These are phyloP conservation scores for Anguilla anguilla DNA, from an alignment of 2,797 vertebrate species.

Conservation along the genomic window DNA sequence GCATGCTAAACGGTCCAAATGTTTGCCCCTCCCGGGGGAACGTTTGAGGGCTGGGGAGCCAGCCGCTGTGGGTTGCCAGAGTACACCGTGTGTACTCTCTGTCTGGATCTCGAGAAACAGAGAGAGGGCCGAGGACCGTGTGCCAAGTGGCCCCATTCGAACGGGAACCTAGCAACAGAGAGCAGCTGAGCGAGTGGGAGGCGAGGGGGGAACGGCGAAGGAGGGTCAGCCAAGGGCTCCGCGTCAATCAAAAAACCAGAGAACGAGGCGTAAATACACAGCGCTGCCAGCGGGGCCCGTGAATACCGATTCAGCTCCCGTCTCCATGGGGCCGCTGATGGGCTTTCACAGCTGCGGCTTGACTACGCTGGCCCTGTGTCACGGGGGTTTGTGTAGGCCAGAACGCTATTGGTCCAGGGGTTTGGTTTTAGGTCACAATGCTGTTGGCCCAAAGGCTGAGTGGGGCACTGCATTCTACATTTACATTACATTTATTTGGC, in stretches of 20 bases:
- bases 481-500: no score
- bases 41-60: neutral
- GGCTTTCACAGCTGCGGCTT: neutral
- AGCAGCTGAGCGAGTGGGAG: neutral
- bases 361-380: neutral
- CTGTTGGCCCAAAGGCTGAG: no score
- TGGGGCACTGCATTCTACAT: no score
- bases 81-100: neutral
- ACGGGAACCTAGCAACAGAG: neutral
- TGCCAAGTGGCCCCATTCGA: neutral
- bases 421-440: neutral
- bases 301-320: neutral
- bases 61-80: neutral
- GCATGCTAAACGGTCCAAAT: neutral
- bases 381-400: neutral
- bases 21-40: neutral
- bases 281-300: neutral
- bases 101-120: conserved; percentile 5
- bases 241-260: neutral
- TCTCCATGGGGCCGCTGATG: neutral
- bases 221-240: neutral
- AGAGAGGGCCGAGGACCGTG: neutral
- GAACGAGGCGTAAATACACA: neutral
- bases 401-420: neutral
- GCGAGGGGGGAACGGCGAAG: neutral